Evolutionary conservation across 1,140 invertebrate genomes (phyloP).

Genomic region (Drosophila ananassae): DNA sequence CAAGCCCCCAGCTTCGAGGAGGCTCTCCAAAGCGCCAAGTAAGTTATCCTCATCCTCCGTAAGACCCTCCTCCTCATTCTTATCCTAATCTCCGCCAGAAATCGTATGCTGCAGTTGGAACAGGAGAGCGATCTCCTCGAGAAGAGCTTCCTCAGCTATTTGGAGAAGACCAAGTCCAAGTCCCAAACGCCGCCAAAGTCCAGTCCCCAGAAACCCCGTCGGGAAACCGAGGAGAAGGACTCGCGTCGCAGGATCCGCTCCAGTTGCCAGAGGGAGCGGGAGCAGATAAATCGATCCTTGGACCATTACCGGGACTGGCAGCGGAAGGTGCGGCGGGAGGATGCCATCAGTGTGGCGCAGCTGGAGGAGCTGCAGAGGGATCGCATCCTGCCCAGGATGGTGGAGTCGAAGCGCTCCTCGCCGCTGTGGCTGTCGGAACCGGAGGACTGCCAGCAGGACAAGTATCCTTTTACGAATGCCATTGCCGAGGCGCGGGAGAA

Average conservation of each 20-base stretch:
- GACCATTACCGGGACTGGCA: slow-evolving; percentile 49
- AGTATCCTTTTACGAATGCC: slow-evolving; percentile 65
- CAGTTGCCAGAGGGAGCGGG: slow-evolving; percentile 24
- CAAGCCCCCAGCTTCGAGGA: slow-evolving; percentile 51
- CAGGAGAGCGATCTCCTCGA: slow-evolving; percentile 76
- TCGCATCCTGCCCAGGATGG: neutral
- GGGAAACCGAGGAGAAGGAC: neutral
- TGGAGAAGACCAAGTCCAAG: slow-evolving; percentile 51
- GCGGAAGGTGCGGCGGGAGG: slow-evolving; percentile 11
- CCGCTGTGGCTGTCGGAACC: slow-evolving; percentile 36
- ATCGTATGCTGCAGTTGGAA: slow-evolving; percentile 74
- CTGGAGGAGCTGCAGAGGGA: neutral
- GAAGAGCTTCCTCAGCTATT: slow-evolving; percentile 64
- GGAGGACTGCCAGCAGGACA: slow-evolving; percentile 32
- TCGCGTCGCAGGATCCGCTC: neutral
- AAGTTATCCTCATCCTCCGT: neutral
- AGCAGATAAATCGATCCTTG: slow-evolving; percentile 41
- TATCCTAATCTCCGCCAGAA: slow-evolving; percentile 21
- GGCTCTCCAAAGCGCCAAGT: slow-evolving; percentile 59
- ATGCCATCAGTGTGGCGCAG: neutral
- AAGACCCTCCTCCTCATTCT: neutral
- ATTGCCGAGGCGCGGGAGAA: slow-evolving; percentile 53
- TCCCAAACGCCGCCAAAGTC: slow-evolving; percentile 30
- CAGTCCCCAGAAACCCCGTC: slow-evolving; percentile 5
- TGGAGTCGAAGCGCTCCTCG: slow-evolving; percentile 13